These are phyloP conservation scores for Channallabes apus DNA, from an alignment of 2,797 vertebrate genomes.

Conservation along the genomic window DNA sequence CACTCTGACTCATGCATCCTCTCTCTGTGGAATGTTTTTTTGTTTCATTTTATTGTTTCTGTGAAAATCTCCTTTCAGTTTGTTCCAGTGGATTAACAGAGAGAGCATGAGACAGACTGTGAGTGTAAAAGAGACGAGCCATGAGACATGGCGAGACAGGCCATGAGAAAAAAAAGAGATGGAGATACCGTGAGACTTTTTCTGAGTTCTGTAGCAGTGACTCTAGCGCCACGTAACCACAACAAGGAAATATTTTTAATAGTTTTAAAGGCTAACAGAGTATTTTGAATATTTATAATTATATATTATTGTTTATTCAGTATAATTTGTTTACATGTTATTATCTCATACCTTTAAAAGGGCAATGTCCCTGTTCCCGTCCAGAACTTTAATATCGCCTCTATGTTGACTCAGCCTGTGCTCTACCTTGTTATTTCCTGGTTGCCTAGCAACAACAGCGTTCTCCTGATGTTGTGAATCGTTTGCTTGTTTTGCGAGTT, in stretches of 20 bases:
- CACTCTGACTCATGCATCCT: background rate
- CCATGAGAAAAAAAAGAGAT: background rate
- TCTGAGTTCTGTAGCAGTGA: background rate
- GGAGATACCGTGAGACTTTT: background rate
- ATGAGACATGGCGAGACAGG: background rate
- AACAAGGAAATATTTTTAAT: background rate
- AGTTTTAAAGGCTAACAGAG: too few species aligned
- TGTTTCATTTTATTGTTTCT: background rate
- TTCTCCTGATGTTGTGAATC: too few species aligned
- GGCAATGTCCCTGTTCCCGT: too few species aligned
- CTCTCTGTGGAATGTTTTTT: background rate
- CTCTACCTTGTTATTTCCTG: background rate
- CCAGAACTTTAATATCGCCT: background rate
- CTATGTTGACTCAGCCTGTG: background rate
- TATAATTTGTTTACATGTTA: too few species aligned
- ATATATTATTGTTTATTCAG: too few species aligned
- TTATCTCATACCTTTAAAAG: too few species aligned
- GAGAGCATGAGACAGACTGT: background rate
- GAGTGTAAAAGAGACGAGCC: background rate
- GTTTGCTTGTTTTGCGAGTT: too few species aligned
- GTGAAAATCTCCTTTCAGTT: background rate
- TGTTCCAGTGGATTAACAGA: background rate
- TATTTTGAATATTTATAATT: too few species aligned
- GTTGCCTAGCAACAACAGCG: constrained; percentile 4
- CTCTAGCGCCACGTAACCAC: background rate